Evolutionary conservation across 2,797 vertebrate species (phyloP), one percentile per base, ranked within the genome.

Genomic region (Coendou prehensilis): DNA sequence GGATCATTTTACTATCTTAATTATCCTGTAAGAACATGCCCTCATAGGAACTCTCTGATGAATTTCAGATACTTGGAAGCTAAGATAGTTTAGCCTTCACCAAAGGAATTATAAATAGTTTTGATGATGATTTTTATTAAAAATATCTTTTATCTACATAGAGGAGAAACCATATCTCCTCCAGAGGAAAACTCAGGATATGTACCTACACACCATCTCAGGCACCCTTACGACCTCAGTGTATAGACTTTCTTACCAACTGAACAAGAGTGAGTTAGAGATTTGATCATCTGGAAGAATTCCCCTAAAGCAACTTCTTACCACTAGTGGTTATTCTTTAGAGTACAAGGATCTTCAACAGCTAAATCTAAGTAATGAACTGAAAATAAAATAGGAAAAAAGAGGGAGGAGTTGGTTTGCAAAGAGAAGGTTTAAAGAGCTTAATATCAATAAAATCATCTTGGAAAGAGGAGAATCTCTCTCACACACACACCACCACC

Each of bases 351-450:
- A 81, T 17, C 20, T 20, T 69, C 28, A 85, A 13, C 14, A 59
- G 37, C 22, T 57, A 97, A 93, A 88, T 26, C 9, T 67, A 86
- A 96, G 9, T 76, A 76, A 90, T 26, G 41, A 95, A 78, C 73
- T 92, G 23, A 83, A 93, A 96, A 33, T 85, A 33, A 82, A 20
- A 47, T 28, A 67, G n/a, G 3, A 9, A 57, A 73, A 92, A 82
- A 47, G 26, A 5, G 0, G 1, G 28, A 93, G 71, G 10, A 86
- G 6, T 63, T 94, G 8, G 4, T 85, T 92, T 94, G 3, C 23
- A 92, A 97, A 92, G 14, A 83, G 57, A 71, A 96, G 84, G 4
- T 1, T 64, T 85, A 94, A 96, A 93, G 37, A 57, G 61, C 7
- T 86, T 91, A 82, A 85, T 93, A 71, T 89, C 84, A 91, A 61